These are phyloP conservation scores for Leptinotarsa juncta DNA, from an alignment of 2,888 invertebrate species.

Conservation along the genomic window DNA sequence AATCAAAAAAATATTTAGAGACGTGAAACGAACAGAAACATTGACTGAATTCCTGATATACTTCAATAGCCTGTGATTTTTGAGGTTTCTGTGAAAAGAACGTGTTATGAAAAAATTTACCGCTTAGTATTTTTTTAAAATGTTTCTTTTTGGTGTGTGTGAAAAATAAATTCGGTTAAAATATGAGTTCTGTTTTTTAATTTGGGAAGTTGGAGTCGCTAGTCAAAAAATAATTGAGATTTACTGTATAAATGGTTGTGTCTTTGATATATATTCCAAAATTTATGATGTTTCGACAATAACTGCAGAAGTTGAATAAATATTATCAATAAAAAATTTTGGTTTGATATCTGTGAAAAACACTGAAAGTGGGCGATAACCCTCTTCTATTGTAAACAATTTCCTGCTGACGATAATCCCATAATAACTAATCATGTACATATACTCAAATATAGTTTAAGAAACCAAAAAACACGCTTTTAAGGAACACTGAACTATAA, in stretches of 20 bases:
- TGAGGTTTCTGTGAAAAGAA: slow-evolving; percentile 41
- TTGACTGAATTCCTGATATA: slow-evolving; percentile 20
- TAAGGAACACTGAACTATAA: too few relatives aligned
- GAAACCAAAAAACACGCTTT: too few relatives aligned
- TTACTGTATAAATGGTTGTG: slow-evolving; percentile 42
- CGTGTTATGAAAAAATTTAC: slow-evolving; percentile 29
- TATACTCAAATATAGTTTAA: too few relatives aligned
- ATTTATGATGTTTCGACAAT: slow-evolving; percentile 56
- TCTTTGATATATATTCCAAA: slow-evolving; percentile 43
- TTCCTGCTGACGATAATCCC: too few relatives aligned
- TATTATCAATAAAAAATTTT: slow-evolving; percentile 44
- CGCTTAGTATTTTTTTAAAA: slow-evolving; percentile 51
- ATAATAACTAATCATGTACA: too few relatives aligned
- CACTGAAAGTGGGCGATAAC: neutral
- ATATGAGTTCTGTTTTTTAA: slow-evolving; percentile 49
- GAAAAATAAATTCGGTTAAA: slow-evolving; percentile 52
- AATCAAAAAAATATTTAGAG: neutral
- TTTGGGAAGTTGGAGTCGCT: slow-evolving; percentile 32
- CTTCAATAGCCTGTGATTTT: slow-evolving; percentile 51
- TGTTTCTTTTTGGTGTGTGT: slow-evolving; percentile 53
- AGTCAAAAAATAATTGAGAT: slow-evolving; percentile 18
- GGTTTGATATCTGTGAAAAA: slow-evolving; percentile 16
- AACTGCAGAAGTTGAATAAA: slow-evolving; percentile 58
- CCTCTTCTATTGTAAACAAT: too few relatives aligned
- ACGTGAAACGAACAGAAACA: neutral